Base-by-base conservation (phyloP, 2,797 vertebrate species). In the Mus minutoides region DNA sequence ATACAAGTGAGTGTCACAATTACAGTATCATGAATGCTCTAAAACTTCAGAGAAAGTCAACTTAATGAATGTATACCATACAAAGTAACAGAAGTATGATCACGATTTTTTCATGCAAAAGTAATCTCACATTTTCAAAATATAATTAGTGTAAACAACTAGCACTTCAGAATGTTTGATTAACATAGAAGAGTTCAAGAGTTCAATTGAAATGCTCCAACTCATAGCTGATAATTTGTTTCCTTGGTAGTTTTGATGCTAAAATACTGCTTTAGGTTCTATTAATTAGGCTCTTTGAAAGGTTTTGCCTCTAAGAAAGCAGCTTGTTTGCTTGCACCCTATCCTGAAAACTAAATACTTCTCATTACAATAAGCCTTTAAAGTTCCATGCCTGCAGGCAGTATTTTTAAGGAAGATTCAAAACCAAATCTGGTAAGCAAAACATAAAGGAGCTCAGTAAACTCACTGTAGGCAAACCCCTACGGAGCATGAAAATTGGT, bases 301-400 rank as follows among this genome's bases (percentile, higher is more conserved):
- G 56, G 6, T 46, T 96, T 94, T 93, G 77, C 49, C 87, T 94
- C 31, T n/a, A 96, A 98, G 29, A 16, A 95, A 94, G 96, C 76
- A 97, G 62, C 26, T 95, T 84, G 69, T 98, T 98, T 98, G 95
- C 94, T 78, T 96, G 56, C 52, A 94, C 94, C 52, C 76, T 46
- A 92, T 76, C 76, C 88, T 91, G 24, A 90, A 97, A 96, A 91
- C 69, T 56, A 96, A 88, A 91, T 73, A 46, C 0, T 97, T 96
- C 73, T 97, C 40, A 73, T 92, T 96, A 14, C 76, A 96, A 80
- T 96, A 96, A 97, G 97, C 34, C 69, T 96, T 98, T 96, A 93
- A 98, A 97, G 40, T 97, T 96, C 95, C 88, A 92, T 97, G 67
- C 88, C 92, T 97, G 97, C 52, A 92, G 97, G 96, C 96, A 94